Conservation (phyloP, 2,113 vertebrate genomes). For the Asarcornis scutulata region DNA sequence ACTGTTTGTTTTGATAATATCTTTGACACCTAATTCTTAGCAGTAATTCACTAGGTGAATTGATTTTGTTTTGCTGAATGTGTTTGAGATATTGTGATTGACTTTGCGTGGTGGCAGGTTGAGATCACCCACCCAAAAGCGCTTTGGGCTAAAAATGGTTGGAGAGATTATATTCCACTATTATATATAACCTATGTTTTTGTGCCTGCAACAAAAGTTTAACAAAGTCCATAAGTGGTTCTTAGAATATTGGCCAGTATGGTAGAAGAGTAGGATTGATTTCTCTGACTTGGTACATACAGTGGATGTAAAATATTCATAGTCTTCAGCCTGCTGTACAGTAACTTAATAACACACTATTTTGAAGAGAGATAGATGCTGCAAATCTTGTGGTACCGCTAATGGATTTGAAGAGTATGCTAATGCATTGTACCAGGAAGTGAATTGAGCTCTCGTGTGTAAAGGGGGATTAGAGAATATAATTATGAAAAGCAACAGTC, state of each 20-base stretch:
- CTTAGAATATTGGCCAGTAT: slow-evolving; percentile 23
- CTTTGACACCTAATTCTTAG: neutral
- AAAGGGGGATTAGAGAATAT: slow-evolving; percentile 82
- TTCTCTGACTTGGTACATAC: slow-evolving; percentile 54
- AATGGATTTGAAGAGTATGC: slow-evolving; percentile 87
- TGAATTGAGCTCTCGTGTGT: slow-evolving; percentile 78
- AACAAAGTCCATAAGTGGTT: neutral
- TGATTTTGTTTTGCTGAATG: neutral
- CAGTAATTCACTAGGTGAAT: neutral
- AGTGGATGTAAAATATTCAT: slow-evolving; percentile 77
- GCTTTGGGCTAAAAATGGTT: neutral
- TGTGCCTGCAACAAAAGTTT: slow-evolving; percentile 1
- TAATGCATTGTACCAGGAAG: slow-evolving; percentile 80
- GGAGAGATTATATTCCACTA: neutral
- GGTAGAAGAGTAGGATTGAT: slow-evolving; percentile 42
- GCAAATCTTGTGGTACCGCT: slow-evolving; percentile 78
- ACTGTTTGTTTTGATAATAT: neutral
- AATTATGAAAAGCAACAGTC: slow-evolving; percentile 77
- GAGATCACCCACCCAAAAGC: neutral
- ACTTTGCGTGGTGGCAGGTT: neutral
- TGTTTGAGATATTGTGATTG: neutral
- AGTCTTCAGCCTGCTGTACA: slow-evolving; percentile 55
- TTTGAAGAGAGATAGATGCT: slow-evolving; percentile 74
- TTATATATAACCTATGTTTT: neutral
- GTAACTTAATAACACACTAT: slow-evolving; percentile 79